Base-by-base conservation (phyloP, 2,797 vertebrate species). In the Pelochelys cantorii region DNA sequence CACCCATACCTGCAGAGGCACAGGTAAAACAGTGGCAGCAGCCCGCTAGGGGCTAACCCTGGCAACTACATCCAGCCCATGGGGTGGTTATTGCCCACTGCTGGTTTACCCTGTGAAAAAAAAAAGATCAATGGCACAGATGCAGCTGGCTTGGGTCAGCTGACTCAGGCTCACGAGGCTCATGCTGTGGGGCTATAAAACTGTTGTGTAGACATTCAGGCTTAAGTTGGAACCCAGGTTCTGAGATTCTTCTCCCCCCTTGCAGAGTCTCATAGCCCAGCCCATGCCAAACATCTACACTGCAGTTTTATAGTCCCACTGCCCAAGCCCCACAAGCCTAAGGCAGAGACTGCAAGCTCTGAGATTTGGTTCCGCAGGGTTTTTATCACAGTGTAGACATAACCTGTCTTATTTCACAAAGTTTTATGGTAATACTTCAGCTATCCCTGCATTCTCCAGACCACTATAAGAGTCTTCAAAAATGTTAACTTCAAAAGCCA, bases 401-500 rank as follows among this genome's bases (percentile, higher is more conserved):
- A 20, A n/a, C n/a, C n/a, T 68, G 65, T 20, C n/a, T 34, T 71
- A 71, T 23, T 23, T 71, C 34, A 15, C 60, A 37, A 34, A 71
- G 65, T 71, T 37, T 25, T 84, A 84, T 60, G 48, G 13, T 59
- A 87, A 29, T 84, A 65, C 91, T 84, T 92, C 81, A 86, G 71
- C 57, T 57, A 52, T n/a, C 20, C 5, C 79, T 93, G 11, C 55
- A 17, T 85, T 88, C 86, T 94, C 88, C 74, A 88, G 74, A 87
- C 87, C 81, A 75, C 78, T 93, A 81, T 84, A 79, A 90, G 56
- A 94, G 37, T 22, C 88, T 68, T 3, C 56, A 86, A 57, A 48
- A 92, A 81, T 65, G 29, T 89, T 65, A 74, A 74, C 23, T 2
- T 25, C 34, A 18, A 77, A 57, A 34, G 37, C 90, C 94, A 94